Percentiles rank a stretch among this genome's conserved stretches.
Evolutionary conservation across 2,797 vertebrate species (phyloP).

Genomic region (Antennarius maculatus): DNA sequence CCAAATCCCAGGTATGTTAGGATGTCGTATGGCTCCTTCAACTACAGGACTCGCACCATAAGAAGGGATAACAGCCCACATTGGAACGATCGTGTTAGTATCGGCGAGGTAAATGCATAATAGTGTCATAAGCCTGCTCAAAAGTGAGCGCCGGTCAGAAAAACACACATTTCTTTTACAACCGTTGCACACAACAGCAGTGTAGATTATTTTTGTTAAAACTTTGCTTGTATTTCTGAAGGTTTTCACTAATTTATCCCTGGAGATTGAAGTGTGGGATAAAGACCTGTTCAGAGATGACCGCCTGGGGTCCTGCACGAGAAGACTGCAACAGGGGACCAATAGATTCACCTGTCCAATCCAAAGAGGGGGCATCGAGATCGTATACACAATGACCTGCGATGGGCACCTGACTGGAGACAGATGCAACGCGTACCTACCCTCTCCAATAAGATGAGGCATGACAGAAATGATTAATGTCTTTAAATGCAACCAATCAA

Average conservation of each 20-base stretch:
- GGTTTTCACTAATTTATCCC: too few species aligned
- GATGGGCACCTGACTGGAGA: slow-evolving; percentile 36
- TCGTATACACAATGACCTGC: slow-evolving; percentile 43
- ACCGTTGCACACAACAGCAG: too few species aligned
- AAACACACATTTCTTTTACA: too few species aligned
- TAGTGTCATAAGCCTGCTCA: too few species aligned
- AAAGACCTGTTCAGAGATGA: accelerated
- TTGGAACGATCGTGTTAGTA: slow-evolving; percentile 1
- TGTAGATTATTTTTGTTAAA: too few species aligned
- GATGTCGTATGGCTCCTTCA: slow-evolving; percentile 1
- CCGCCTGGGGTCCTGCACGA: not conserved
- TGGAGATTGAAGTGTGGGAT: slow-evolving; percentile 47
- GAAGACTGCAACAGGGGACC: accelerated
- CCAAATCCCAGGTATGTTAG: slow-evolving; percentile 33
- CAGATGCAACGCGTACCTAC: slow-evolving; percentile 33
- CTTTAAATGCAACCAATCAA: too few species aligned
- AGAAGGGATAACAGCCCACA: slow-evolving; percentile 13
- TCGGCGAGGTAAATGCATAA: slow-evolving; percentile 23
- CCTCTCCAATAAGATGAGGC: slow-evolving; percentile 4
- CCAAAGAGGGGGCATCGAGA: accelerated
- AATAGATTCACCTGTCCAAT: not conserved
- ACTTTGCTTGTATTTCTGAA: not conserved
- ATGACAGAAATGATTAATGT: too few species aligned
- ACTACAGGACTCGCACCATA: accelerated
- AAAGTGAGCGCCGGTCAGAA: too few species aligned